Evolutionary conservation across 2,113 vertebrate species (phyloP), one percentile per base, ranked within the genome.

Genomic region (Hirundichthys speculiger): DNA sequence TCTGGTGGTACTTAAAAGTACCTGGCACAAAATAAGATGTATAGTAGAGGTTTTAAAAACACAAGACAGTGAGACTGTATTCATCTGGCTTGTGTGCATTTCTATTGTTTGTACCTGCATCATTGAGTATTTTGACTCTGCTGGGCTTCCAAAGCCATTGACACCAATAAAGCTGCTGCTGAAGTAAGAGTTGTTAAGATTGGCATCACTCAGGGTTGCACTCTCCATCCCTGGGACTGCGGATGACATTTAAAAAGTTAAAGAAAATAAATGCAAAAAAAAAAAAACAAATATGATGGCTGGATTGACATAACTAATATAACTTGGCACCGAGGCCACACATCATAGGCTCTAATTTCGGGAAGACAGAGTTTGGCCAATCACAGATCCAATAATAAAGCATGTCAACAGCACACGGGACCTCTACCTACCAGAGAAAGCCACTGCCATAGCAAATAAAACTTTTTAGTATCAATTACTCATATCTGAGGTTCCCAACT

Each of bases 121-220:
- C 93, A 99, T 95, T 79, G 97, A 96, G 89, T 98, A 99, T 82
- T 97, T 99, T 3, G 96, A 92, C 88, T 99, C 97, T 75, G 94
- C 94, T 11, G 96, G 96, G 89, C 95, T 96, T 92, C 97, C 98
- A 93, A 99, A 99, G 76, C 97, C 98, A 90, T 99, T 99, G 82
- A 99, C 95, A 13, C 98, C 98, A 86, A 99, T 96, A 92, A 99
- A 99, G 90, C 95, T 98, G 94, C 96, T 98, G 91, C 98, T 99
- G 89, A 99, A 99, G 93, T 96, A 99, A 22, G 98, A 99, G 91
- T 99, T 98, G 82, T 97, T 95, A 52, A 99, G 95, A 94, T 92
- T 94, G 73, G 94, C 91, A 89, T 99, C 97, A 59, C 92, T 93
- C 90, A 98, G 91, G 64, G 92, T 90, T 70, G 93, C 89, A 14